phyloP scores from a whole-genome alignment of 2,113 vertebrate species.

The Nicator chloris region DNA sequence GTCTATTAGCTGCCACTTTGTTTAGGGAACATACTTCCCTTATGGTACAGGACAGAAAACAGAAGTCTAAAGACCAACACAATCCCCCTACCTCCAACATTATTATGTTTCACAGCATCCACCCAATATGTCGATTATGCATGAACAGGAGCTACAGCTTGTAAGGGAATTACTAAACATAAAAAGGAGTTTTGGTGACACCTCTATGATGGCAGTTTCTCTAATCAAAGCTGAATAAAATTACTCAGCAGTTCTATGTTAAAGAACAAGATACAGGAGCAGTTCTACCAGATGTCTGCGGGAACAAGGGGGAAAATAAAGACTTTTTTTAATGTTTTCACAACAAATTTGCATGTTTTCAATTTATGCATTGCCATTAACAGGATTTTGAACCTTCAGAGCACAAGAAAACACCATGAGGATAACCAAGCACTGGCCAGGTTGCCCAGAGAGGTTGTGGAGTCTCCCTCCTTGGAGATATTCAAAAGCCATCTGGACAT shows the following conservation, averaged over 20 bases:
- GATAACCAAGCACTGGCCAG: not conserved
- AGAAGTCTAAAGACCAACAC: not conserved
- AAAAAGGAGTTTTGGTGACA: not conserved
- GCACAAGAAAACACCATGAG: not conserved
- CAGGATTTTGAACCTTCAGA: not conserved
- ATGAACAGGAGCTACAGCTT: not conserved
- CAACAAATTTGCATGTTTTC: not conserved
- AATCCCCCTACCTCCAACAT: not conserved
- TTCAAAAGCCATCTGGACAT: not conserved
- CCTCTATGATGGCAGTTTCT: not conserved
- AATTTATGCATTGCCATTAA: not conserved
- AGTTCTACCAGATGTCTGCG: not conserved
- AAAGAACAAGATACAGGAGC: not conserved
- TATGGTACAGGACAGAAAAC: not conserved
- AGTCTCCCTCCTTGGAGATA: not conserved
- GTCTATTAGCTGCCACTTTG: not conserved
- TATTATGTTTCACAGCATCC: not conserved
- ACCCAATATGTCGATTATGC: not conserved
- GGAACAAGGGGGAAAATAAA: not conserved
- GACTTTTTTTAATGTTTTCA: not conserved
- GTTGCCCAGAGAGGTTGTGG: not conserved
- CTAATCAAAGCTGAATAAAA: not conserved
- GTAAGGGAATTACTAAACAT: not conserved
- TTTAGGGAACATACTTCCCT: not conserved
- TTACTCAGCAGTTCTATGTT: not conserved